A percentile compares a stretch with the other conserved stretches of the same genome.
Conservation (phyloP, 2,797 vertebrate species). For the Cuniculus paca region DNA sequence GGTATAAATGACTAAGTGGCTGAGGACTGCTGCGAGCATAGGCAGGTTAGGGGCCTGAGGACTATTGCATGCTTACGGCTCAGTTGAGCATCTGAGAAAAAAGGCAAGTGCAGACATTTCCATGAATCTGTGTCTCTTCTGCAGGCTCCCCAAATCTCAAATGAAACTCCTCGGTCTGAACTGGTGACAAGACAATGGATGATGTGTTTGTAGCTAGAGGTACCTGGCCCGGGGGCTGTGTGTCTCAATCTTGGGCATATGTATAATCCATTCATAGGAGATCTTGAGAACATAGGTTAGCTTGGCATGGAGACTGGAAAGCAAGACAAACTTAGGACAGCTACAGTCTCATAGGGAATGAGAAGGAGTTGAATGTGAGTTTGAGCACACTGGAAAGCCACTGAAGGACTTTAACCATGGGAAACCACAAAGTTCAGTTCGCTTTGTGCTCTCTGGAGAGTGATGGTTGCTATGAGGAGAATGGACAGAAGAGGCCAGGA, state of each 20-base stretch:
- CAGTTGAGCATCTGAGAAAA: neutral
- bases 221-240: neutral
- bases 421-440: neutral
- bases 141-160: neutral
- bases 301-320: neutral
- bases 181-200: neutral
- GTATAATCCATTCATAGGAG: neutral
- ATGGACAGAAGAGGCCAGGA: neutral
- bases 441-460: neutral
- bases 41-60: neutral
- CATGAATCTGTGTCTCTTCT: neutral
- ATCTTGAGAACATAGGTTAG: neutral
- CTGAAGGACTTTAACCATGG: neutral
- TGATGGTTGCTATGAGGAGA: neutral
- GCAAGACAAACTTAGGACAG: neutral
- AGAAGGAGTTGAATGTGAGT: neutral
- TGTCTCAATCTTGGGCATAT: neutral
- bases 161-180: neutral
- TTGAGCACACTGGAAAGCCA: neutral
- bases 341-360: accelerated
- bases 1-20: neutral
- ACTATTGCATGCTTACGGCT: neutral
- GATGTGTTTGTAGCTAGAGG: neutral
- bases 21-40: neutral
- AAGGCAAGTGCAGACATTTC: neutral